Evolutionary conservation across 2,113 vertebrate species (phyloP), one percentile per base, ranked within the genome.

Genomic region (Anseranas semipalmata): DNA sequence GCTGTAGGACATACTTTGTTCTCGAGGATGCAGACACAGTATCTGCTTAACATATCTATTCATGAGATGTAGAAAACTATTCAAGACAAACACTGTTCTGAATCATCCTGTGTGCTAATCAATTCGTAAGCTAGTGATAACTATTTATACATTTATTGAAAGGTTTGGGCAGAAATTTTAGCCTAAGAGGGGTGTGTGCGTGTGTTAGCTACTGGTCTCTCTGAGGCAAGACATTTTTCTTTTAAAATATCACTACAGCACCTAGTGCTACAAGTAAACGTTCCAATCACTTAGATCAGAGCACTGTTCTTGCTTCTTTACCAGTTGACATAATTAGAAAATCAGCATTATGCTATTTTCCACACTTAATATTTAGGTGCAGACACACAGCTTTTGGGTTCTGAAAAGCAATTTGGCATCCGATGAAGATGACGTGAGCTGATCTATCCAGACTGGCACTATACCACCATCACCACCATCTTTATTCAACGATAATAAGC

Each of bases 21-120:
- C 91, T 67, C 0, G 1, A 63, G 86, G 86, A 84, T 20, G 80
- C 86, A 95, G 76, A 90, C 62, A 62, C 25, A 3, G 1, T 0
- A 2, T 39, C 79, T 94, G 88, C 88, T 81, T n/a, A 60, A 59
- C 55, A 67, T 66, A 73, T 92, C 92, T 93, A 94, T 95, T 93
- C 89, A 95, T 93, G 89, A 96, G 86, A 93, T 93, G 91, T 22
- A 93, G 96, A 88, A 77, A 77, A 95, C 75, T 37, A 91, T 91
- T 82, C 81, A 87, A 89, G 89, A 92, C 89, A 96, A 95, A 94
- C 65, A 81, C 15, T 20, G 78, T 48, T 67, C 72, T 32, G 45
- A 90, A 86, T 81, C 83, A 73, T 56, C 88, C 55, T 74, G 55
- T 53, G 63, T 66, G 65, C 67, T 81, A 53, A 90, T 59, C n/a